Conservation (phyloP, 2,888 invertebrate genomes). For the Harpalus rubripes region DNA sequence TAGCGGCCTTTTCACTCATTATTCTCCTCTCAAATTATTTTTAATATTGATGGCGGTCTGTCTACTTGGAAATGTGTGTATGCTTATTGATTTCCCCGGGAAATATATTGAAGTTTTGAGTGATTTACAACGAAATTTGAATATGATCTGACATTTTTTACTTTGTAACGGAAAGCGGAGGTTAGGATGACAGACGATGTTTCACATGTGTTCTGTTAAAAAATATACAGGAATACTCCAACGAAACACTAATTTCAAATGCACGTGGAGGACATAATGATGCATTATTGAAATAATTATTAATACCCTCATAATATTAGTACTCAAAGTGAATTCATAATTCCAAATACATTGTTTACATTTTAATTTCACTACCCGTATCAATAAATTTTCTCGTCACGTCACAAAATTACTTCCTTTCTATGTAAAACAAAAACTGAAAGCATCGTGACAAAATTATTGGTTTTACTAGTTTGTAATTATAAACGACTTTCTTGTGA, state of each 20-base stretch:
- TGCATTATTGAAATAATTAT: constrained; percentile 31
- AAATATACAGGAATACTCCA: constrained; percentile 5
- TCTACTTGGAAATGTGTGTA: constrained; percentile 68
- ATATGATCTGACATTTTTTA: constrained; percentile 26
- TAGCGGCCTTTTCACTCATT: constrained; percentile 72
- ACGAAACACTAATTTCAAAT: not conserved
- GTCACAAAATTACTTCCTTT: constrained; percentile 1
- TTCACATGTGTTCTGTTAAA: constrained; percentile 12
- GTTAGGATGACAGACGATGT: constrained; percentile 20
- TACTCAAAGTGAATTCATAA: constrained; percentile 18
- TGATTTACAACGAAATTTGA: constrained; percentile 39
- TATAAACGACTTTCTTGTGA: not conserved
- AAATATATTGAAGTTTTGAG: constrained; percentile 37
- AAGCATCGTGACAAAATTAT: not conserved
- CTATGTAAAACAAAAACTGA: not conserved
- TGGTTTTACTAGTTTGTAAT: not conserved
- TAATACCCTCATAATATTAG: constrained; percentile 21
- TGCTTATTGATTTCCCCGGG: constrained; percentile 50
- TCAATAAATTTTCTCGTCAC: constrained; percentile 21
- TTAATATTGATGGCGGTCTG: constrained; percentile 73
- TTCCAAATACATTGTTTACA: constrained; percentile 20
- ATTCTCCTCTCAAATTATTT: constrained; percentile 73
- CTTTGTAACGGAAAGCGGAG: constrained; percentile 4
- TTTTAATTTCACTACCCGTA: constrained; percentile 32
- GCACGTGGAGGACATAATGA: not conserved